These are phyloP conservation scores for Excalfactoria chinensis DNA, from an alignment of 2,113 vertebrate genomes.

Conservation along the genomic window DNA sequence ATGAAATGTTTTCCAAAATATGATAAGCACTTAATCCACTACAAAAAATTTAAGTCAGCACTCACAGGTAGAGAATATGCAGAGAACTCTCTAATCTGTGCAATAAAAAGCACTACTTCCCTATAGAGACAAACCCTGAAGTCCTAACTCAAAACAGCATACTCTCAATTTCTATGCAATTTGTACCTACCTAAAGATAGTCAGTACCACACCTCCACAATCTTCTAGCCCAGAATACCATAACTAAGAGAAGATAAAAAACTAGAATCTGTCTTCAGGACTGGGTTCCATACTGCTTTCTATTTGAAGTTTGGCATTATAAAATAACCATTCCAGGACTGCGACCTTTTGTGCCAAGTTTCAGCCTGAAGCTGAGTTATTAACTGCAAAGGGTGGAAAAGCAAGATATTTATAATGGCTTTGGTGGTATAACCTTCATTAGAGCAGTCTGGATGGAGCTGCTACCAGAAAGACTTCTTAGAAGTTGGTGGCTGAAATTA, in stretches of 20 bases:
- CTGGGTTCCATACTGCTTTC: background rate
- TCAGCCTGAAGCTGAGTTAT: conserved; percentile 47
- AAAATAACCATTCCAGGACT: conserved; percentile 10
- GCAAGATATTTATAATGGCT: conserved; percentile 20
- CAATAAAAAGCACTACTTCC: background rate
- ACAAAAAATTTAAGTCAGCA: background rate
- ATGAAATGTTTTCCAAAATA: background rate
- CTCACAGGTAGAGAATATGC: background rate
- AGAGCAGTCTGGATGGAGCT: background rate
- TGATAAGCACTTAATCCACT: background rate
- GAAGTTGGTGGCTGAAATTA: conserved; percentile 43
- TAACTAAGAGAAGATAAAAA: background rate
- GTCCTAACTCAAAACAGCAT: background rate
- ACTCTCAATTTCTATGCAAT: background rate
- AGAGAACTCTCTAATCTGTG: background rate
- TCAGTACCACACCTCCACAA: background rate
- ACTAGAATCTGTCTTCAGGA: background rate
- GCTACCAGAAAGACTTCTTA: conserved; percentile 26
- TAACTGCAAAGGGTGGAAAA: conserved; percentile 29
- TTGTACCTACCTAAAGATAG: background rate
- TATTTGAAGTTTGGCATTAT: conserved; percentile 25
- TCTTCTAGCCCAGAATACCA: background rate
- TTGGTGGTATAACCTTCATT: conserved; percentile 31
- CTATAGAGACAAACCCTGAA: background rate
- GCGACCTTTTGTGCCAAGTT: conserved; percentile 14